phyloP scores from a whole-genome alignment of 2,113 vertebrate species.

The Chroicocephalus ridibundus region DNA sequence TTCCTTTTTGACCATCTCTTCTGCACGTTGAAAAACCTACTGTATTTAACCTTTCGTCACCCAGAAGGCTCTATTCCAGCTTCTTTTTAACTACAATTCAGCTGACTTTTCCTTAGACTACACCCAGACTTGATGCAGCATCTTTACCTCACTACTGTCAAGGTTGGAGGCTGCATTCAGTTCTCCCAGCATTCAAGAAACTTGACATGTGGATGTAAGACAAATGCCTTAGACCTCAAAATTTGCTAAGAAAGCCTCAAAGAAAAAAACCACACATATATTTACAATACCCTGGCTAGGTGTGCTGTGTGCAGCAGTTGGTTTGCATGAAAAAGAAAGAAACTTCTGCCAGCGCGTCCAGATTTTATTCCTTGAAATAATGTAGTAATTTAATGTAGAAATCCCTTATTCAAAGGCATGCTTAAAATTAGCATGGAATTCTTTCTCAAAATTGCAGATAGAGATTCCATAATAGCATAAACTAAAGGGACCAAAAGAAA shows the following conservation, averaged over 20 bases:
- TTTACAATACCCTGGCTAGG: neutral
- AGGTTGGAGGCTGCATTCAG: neutral
- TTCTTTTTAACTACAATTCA: neutral
- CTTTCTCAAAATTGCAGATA: neutral
- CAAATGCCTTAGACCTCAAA: neutral
- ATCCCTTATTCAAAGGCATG: neutral
- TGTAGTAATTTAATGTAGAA: neutral
- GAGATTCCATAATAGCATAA: neutral
- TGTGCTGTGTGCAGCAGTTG: neutral
- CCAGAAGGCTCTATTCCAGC: neutral
- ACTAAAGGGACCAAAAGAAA: neutral
- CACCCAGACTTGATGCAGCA: neutral
- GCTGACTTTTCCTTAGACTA: neutral
- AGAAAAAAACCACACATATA: neutral
- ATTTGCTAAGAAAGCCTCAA: neutral
- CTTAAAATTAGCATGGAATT: neutral
- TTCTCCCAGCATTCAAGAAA: neutral
- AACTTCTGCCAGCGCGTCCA: neutral
- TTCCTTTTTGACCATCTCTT: neutral
- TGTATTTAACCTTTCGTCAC: neutral
- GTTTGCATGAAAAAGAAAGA: neutral
- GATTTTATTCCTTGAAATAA: neutral
- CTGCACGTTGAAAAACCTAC: neutral
- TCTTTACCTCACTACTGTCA: neutral
- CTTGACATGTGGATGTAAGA: neutral